These are phyloP conservation scores for Paraplagusia blochii DNA, from an alignment of 2,113 vertebrate species.

Conservation along the genomic window DNA sequence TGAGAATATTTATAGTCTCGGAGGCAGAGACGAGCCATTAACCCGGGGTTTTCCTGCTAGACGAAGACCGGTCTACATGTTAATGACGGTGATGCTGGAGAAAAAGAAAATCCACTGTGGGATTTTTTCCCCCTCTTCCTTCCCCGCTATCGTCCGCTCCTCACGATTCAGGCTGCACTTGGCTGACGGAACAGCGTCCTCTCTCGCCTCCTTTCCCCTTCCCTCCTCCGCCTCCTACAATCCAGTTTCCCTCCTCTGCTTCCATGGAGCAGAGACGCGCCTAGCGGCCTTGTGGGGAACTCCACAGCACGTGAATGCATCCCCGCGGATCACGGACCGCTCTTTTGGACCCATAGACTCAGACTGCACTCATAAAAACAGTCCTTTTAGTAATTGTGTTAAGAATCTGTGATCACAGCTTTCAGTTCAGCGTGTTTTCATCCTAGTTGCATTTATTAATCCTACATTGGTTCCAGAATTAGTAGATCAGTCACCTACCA, in stretches of 20 bases:
- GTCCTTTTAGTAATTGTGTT: too few relatives aligned
- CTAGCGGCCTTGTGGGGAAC: conserved; percentile 57
- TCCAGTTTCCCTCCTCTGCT: conserved; percentile 33
- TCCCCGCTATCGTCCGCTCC: conserved; percentile 63
- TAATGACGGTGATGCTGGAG: conserved; percentile 53
- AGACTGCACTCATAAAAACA: too few relatives aligned
- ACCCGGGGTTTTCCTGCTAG: conserved; percentile 61
- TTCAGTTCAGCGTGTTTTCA: too few relatives aligned
- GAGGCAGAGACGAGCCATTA: conserved; percentile 72
- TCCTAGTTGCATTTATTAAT: too few relatives aligned
- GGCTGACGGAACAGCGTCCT: conserved; percentile 80
- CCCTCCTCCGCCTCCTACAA: conserved; percentile 23
- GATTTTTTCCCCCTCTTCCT: conserved; percentile 34
- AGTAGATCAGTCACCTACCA: too few relatives aligned
- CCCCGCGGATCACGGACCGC: conserved; percentile 7
- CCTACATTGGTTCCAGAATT: too few relatives aligned
- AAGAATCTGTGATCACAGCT: too few relatives aligned
- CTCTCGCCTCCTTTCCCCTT: conserved; percentile 43
- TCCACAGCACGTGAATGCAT: conserved; percentile 22
- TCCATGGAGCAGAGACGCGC: conserved; percentile 69
- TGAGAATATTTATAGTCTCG: conserved; percentile 51
- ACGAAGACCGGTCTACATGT: conserved; percentile 67
- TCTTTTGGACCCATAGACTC: too few relatives aligned
- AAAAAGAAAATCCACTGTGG: conserved; percentile 44
- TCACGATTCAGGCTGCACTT: conserved; percentile 80